Evolutionary conservation across 2,797 vertebrate genomes (phyloP), one percentile per base, ranked within the genome.

Genomic region (Oreochromis mossambicus): DNA sequence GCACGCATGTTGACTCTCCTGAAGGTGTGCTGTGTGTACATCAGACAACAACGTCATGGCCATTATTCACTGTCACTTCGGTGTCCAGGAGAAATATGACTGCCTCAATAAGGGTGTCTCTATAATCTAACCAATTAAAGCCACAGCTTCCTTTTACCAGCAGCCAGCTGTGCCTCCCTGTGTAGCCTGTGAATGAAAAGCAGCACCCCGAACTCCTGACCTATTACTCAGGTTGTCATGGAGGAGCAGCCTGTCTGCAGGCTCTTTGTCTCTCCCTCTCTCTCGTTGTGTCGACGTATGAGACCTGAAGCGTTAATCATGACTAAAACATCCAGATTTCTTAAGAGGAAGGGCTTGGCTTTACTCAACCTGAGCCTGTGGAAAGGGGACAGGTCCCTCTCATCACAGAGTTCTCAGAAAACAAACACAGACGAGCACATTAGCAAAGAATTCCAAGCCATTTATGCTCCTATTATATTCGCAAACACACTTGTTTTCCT

Each of bases 171-270:
- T 68, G 43, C 56, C 50, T 80, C 80, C 43, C 79, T 78, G 82
- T 82, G 83, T 79, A 85, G 83, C 79, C 79, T 68, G 81, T 36
- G 73, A 88, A 90, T 90, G 91, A 81, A 92, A 85, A 87, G 77
- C 80, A 83, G 88, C 81, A 75, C 81, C 86, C 56, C 84, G 81
- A 91, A 81, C 85, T 87, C 82, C 81, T 78, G 83, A 83, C 82
- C 91, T 89, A 92, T 93, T 66, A 88, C 85, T 83, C 88, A 82
- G 84, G 88, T 92, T 95, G 92, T 93, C 92, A 93, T 77, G 41
- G 81, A 90, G 78, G 77, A 91, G 88, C 84, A 82, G 80, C 83
- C 73, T 78, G 66, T 92, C 83, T 91, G 91, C 76, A 32, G 83
- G 78, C 83, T 78, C 91, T 90, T 78, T 87, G 85, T 88, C 85